A percentile compares a stretch with the other conserved stretches of the same genome.
Conservation (phyloP, 1,140 invertebrate genomes). For the Steinernema feltiae region DNA sequence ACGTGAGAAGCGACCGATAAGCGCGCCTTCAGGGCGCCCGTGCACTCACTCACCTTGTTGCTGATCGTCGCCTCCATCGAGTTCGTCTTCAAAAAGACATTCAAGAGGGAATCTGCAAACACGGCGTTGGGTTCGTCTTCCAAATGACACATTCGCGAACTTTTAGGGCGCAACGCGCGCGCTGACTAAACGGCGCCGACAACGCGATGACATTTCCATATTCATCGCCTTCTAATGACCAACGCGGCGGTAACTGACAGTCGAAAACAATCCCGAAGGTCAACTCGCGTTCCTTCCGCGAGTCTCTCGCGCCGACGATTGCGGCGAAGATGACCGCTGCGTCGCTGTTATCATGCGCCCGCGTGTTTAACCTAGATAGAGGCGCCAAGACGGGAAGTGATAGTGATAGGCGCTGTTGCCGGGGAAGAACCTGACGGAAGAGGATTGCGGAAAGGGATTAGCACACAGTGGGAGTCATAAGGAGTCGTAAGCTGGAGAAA, state of each 20-base stretch:
- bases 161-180: background rate
- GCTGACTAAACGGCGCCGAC: background rate
- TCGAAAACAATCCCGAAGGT: background rate
- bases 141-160: constrained; percentile 4
- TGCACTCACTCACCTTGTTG: constrained; percentile 3
- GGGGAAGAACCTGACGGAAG: background rate
- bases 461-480: too few species aligned
- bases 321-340: background rate
- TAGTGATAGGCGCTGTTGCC: background rate
- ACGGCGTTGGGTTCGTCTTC: background rate
- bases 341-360: background rate
- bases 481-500: too few species aligned
- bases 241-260: background rate
- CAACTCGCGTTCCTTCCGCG: background rate
- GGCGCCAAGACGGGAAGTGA: background rate
- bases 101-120: background rate
- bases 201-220: background rate
- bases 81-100: background rate
- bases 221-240: constrained; percentile 4
- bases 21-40: background rate
- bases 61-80: background rate
- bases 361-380: constrained; percentile 15
- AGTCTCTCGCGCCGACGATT: background rate
- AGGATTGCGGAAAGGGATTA: background rate
- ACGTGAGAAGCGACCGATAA: background rate